Evolutionary conservation across 35 echinoderm and acorn worm species (phyloP), one percentile per base, ranked within the genome.

Genomic region (Strongylocentrotus purpuratus): DNA sequence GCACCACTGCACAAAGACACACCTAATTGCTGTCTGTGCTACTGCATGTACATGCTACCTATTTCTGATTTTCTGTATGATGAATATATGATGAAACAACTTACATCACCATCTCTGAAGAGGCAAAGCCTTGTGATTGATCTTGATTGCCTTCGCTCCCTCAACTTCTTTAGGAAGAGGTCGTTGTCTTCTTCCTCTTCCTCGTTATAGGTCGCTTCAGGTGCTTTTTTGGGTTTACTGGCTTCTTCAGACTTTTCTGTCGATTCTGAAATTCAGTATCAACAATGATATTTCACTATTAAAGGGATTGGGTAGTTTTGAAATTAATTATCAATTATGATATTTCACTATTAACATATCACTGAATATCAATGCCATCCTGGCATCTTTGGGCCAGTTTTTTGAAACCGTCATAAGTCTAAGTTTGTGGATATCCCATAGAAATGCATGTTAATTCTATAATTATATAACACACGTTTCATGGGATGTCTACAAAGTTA

Each of bases 91-190:
- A 59, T 58, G 11, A 59, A 47, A 17, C 46, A 35, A 97, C 96
- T 97, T 33, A 97, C 96, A 95, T 97, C 95, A 31, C 14, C 78
- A 25, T 97, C 96, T 87, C 95, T 95, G 85, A 97, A 97, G 47
- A 97, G 94, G 13, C 90, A 85, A 17, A 97, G 94, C 90, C 91
- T 93, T 31, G 71, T 94, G 33, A 90, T 45, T 94, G 78, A 46
- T 33, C 65, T 91, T 9, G 61, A 45, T 94, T 95, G 46, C 78
- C 94, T 93, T 58, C 91, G 45, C 61, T 95, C 92, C 94, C 96
- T 92, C 35, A 97, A 35, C 52, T 85, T 97, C 58, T 95, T 46
- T 3, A 93, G 91, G 91, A 93, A 93, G 31, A 93, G 91, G 48
- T 93, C 91, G 20, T 41, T 41, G 33, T 93, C 91, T 93, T 47